These are phyloP conservation scores for Isoperla grammatica DNA, from an alignment of 2,888 invertebrate species.

Conservation along the genomic window DNA sequence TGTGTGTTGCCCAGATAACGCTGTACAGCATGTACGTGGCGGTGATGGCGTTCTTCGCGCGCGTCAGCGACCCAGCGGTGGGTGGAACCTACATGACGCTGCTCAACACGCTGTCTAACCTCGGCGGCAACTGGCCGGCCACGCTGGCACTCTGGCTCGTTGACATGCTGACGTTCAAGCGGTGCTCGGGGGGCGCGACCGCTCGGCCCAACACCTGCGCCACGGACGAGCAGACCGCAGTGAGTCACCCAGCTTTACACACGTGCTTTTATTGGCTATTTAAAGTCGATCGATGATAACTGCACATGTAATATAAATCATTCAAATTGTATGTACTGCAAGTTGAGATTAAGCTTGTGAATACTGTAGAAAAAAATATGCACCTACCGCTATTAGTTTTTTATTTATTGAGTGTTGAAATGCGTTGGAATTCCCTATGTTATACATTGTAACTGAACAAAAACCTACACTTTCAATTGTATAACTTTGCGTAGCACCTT, in stretches of 20 bases:
- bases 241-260: slow-evolving; percentile 41
- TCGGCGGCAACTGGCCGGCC: slow-evolving; percentile 98
- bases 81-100: slow-evolving; percentile 99
- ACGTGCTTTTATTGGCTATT: slow-evolving; percentile 19
- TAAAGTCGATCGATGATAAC: no score
- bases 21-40: slow-evolving; percentile 97
- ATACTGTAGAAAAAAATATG: no score
- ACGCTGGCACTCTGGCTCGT: slow-evolving; percentile 88
- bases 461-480: no score
- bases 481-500: no score
- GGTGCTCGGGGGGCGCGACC: slow-evolving; percentile 48
- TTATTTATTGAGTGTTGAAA: no score
- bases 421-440: no score
- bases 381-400: no score
- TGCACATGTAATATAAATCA: no score
- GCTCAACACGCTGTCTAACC: slow-evolving; percentile 89
- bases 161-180: slow-evolving; percentile 77
- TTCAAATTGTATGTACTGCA: no score
- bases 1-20: slow-evolving; percentile 61
- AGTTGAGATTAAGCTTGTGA: no score
- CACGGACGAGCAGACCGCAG: slow-evolving; percentile 57
- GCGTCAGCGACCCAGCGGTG: slow-evolving; percentile 91
- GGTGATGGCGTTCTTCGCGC: slow-evolving; percentile 96
- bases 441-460: no score
- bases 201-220: slow-evolving; percentile 52